Base-by-base conservation (phyloP, 2,888 invertebrate genomes). In the Melanargia galathea region DNA sequence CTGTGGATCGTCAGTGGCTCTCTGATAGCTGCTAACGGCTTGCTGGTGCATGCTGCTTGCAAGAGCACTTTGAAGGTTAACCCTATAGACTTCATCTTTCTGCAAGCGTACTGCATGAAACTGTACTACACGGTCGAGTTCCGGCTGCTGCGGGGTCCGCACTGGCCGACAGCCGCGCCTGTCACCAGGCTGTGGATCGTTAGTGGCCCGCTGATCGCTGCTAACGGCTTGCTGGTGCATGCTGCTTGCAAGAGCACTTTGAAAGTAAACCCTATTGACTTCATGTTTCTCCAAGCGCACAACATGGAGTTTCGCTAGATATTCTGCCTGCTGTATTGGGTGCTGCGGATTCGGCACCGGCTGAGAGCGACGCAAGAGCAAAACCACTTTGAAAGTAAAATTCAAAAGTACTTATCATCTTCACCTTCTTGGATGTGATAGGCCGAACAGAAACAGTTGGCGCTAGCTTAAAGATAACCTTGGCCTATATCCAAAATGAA, bases 61-160 rank as follows among this genome's bases (percentile, higher is more conserved):
- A 78, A 83, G 38, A 81, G 80, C 2, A 90, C 88, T 6, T 67
- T 89, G 64, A 86, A 84, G 82, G 90, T 89, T 45, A 60, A 24
- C 1, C n/a, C 4, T 18, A 11, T 7, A 30, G 30, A 30, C 30
- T 30, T 30, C 30, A 6, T 30, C 3, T 30, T 8, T 6, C 2
- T 43, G 2, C 90, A 90, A 75, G 86, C 86, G 26, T 91, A 91
- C 73, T 84, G 83, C 66, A 89, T 90, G 88, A 91, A 91, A 76
- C 79, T 91, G 1, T 88, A 89, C 71, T 90, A 89, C 75, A 91
- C 90, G 13, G 10, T 84, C 0, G 90, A 90, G 0, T 75, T 90
- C 10, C 82, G 87, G 66, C 71, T 87, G 35, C 77, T 89, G 24
- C 79, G 80, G 60, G 80, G 78, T 16, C 86, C 89, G 0, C 80